phyloP scores from a whole-genome alignment of 2,888 invertebrate species.

The Ochropleura plecta region DNA sequence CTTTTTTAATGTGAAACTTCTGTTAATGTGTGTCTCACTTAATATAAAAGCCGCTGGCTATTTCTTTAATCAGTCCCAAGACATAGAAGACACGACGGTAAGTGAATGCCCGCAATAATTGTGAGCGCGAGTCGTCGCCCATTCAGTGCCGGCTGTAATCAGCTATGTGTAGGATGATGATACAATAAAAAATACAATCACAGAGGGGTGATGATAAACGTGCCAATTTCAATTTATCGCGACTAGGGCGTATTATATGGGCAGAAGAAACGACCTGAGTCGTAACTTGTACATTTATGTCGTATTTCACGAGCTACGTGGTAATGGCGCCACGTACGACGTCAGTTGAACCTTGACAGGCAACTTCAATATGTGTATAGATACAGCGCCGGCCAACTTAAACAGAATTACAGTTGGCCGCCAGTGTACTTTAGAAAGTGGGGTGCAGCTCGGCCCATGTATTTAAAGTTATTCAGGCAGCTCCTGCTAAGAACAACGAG shows the following conservation, averaged over 20 bases:
- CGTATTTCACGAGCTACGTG: conserved; percentile 83
- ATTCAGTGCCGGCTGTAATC: conserved; percentile 63
- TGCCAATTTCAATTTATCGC: conserved; percentile 85
- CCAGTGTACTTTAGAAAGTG: conserved; percentile 31
- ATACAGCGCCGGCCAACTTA: conserved; percentile 54
- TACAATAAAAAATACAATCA: conserved; percentile 82
- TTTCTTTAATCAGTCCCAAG: conserved; percentile 35
- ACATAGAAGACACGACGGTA: conserved; percentile 8
- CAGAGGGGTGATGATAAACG: conserved; percentile 80
- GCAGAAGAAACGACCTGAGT: conserved; percentile 76
- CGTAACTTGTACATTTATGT: conserved; percentile 84
- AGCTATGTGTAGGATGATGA: conserved; percentile 68
- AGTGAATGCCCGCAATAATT: conserved; percentile 44
- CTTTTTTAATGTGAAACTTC: background rate
- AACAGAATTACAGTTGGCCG: conserved; percentile 61
- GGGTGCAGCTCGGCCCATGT: conserved; percentile 4
- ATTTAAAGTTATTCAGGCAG: conserved; percentile 14
- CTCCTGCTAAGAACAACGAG: background rate
- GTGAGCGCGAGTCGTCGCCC: conserved; percentile 36
- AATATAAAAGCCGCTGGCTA: background rate
- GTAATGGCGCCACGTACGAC: conserved; percentile 80
- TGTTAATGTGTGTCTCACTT: background rate
- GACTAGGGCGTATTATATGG: conserved; percentile 80
- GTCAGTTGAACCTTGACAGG: conserved; percentile 74
- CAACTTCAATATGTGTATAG: conserved; percentile 63